Evolutionary conservation across 1,140 invertebrate genomes (phyloP), one percentile per base, ranked within the genome.

Genomic region (Eufriesea mexicana): DNA sequence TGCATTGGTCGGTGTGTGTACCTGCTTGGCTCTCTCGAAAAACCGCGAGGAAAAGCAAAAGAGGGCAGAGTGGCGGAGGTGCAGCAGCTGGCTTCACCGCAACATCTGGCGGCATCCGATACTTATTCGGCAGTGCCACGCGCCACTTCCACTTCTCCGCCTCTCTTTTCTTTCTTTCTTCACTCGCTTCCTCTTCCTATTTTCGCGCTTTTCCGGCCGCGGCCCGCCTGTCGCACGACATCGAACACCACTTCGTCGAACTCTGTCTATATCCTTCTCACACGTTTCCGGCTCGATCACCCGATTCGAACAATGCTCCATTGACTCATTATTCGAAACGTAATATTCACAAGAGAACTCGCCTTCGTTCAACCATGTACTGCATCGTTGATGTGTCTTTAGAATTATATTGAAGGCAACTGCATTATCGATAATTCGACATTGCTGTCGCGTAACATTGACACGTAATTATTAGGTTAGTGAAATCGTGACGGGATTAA

Each of bases 21-120:
- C 86, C 86, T 87, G 86, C 86, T 72, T 68, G 71, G 70, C 75
- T 35, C 84, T 87, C 85, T 88, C 79, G 86, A 88, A 88, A 88
- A 88, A 79, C 84, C 84, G 87, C 86, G 87, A 84, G 87, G 84
- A 89, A 89, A 89, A 89, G 87, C 87, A 89, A 89, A 86, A 76
- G 85, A 86, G 85, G 86, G 79, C 76, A 89, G 70, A 88, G 72
- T 76, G 78, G 78, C 71, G 73, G 80, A 78, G 87, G 84, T 78
- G 81, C 77, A 71, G 85, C 88, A 89, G 88, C 88, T 89, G 88
- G 85, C 85, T 82, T 89, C 79, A 84, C 87, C 87, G 82, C 88
- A 89, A 89, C 88, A 89, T 89, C 88, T 89, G 88, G 88, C 88
- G 87, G 86, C 75, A 90, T 89, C 86, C 85, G 86, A 90, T 88